A percentile compares a stretch with the other conserved stretches of the same genome.
phyloP scores from a whole-genome alignment of 2,888 invertebrate species.

The Branchipolynoe longqiensis region DNA sequence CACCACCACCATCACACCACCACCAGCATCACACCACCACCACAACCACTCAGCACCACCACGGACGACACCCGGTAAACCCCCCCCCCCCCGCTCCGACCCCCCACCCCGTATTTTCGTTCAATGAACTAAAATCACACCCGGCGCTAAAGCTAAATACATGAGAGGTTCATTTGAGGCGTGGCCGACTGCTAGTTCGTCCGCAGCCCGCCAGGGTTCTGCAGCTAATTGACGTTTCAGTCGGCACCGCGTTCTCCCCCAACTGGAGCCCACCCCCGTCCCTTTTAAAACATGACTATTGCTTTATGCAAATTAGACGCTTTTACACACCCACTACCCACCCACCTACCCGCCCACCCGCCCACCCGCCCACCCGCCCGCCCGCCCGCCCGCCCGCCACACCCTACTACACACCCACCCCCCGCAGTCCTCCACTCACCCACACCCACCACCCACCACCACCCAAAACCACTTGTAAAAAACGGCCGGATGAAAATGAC shows the following conservation, averaged over 20 bases:
- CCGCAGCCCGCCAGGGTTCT: neutral
- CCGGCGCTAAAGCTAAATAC: no score
- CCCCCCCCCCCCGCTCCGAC: neutral
- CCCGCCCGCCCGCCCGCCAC: neutral
- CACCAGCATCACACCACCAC: no score
- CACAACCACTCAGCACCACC: no score
- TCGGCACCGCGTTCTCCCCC: slow-evolving; percentile 11
- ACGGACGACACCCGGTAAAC: no score
- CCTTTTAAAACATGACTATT: slow-evolving; percentile 55
- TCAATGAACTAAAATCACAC: no score
- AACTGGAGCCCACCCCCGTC: slow-evolving; percentile 5
- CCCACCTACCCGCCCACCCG: neutral
- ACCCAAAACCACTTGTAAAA: slow-evolving; percentile 40
- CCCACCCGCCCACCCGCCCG: neutral
- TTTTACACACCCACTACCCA: neutral
- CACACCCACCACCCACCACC: neutral
- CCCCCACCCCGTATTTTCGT: neutral
- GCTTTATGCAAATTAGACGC: slow-evolving; percentile 57
- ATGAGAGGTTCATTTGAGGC: no score
- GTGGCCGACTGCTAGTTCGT: neutral
- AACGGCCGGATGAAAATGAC: slow-evolving; percentile 44
- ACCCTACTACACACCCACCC: neutral
- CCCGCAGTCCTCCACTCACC: neutral
- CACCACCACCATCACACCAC: no score
- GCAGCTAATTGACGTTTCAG: slow-evolving; percentile 44